These are phyloP conservation scores for Emydoidea blandingii DNA, from an alignment of 2,797 vertebrate genomes.

Conservation along the genomic window DNA sequence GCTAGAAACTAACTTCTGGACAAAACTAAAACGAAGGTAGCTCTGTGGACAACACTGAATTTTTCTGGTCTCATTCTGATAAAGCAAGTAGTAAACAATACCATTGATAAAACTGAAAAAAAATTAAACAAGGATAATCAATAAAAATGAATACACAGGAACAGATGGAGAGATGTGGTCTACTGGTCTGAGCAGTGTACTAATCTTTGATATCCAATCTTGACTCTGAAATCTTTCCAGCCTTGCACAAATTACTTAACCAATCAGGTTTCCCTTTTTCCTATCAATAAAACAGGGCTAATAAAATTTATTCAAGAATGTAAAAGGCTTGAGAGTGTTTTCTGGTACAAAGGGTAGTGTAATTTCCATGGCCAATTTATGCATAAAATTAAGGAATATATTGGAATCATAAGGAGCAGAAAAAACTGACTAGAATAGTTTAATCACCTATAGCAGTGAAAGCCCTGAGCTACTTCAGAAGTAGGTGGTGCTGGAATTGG, in stretches of 20 bases:
- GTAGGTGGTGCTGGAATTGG: neutral
- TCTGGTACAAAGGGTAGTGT: accelerated
- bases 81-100: neutral
- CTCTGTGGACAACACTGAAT: neutral
- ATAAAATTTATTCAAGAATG: neutral
- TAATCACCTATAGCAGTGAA: neutral
- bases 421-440: neutral
- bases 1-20: neutral
- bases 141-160: neutral
- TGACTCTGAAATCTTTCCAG: neutral
- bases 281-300: neutral
- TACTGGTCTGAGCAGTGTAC: neutral
- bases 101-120: accelerated
- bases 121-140: neutral
- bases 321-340: accelerated
- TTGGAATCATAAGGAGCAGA: neutral
- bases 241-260: neutral
- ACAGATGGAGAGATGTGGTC: neutral
- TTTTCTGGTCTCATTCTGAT: neutral
- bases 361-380: neutral
- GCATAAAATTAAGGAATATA: neutral
- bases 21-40: neutral
- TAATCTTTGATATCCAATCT: neutral
- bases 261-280: neutral
- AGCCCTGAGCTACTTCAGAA: neutral